Percentiles rank a stretch among this genome's conserved stretches.
Evolutionary conservation across 2,113 vertebrate species (phyloP).

Genomic region (Micronycteris hirsuta): DNA sequence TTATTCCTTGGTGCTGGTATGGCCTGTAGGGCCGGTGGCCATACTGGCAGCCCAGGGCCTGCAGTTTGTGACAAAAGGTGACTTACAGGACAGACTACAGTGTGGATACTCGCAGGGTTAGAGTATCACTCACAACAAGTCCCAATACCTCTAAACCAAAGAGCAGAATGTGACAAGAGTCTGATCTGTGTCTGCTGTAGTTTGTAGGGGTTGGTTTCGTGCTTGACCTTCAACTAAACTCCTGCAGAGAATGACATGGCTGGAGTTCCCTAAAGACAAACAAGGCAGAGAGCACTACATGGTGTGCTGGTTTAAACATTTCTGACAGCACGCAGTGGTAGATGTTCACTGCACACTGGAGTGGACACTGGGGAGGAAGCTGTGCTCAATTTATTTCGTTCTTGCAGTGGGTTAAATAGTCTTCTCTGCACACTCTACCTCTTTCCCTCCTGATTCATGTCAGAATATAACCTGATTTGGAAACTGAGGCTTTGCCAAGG

Average conservation of each 20-base stretch:
- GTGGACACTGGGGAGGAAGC: background rate
- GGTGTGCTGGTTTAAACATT: fast-evolving
- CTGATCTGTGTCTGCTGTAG: background rate
- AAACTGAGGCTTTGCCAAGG: background rate
- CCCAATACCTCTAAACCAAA: background rate
- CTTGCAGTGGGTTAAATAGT: background rate
- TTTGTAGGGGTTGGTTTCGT: background rate
- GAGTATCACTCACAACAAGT: too few species aligned
- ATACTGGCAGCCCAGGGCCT: too few species aligned
- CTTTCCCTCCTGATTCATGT: background rate
- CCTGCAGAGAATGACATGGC: background rate
- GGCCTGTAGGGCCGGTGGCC: too few species aligned
- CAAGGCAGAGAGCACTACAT: background rate
- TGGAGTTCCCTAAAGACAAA: background rate
- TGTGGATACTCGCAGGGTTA: too few species aligned
- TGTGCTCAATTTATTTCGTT: background rate
- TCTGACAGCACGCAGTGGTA: background rate
- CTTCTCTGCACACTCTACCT: background rate
- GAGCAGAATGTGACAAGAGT: background rate
- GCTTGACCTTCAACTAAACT: background rate
- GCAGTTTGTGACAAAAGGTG: too few species aligned
- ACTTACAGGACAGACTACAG: too few species aligned
- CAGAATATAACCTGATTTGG: background rate
- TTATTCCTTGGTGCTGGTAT: too few species aligned
- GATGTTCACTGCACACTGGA: background rate